Conservation (phyloP, 92 coral and sea anemone genomes). For the Bergia sp. region DNA sequence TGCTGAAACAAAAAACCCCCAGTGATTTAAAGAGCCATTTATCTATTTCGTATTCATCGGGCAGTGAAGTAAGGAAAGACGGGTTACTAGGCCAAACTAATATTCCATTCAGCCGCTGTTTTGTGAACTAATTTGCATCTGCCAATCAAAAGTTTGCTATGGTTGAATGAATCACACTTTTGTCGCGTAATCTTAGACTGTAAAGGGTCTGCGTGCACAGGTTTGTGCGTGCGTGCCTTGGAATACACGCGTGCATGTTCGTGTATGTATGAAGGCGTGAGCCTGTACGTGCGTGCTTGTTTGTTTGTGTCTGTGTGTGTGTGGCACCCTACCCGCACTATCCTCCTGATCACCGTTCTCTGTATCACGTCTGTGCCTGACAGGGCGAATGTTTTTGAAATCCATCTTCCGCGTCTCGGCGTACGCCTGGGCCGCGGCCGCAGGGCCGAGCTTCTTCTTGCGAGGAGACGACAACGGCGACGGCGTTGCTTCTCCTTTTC, state of each 20-base stretch:
- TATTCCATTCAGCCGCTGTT: too few relatives aligned
- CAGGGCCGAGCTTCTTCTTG: conserved; percentile 59
- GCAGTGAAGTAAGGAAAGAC: too few relatives aligned
- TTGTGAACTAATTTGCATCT: too few relatives aligned
- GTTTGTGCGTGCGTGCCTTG: not conserved
- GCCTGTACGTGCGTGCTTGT: not conserved
- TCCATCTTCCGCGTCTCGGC: conserved; percentile 84
- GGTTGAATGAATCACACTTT: too few relatives aligned
- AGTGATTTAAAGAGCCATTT: too few relatives aligned
- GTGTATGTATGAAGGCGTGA: not conserved
- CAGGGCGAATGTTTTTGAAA: conserved; percentile 66
- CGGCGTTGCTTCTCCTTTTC: not conserved
- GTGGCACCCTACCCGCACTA: conserved; percentile 5
- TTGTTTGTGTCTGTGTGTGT: not conserved
- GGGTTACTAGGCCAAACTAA: too few relatives aligned
- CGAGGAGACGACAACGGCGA: conserved; percentile 51
- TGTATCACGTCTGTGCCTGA: conserved; percentile 47
- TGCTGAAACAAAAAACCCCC: too few relatives aligned
- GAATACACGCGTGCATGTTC: not conserved
- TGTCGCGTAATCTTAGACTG: not conserved
- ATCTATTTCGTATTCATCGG: too few relatives aligned
- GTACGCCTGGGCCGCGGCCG: conserved; percentile 77
- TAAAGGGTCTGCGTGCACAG: not conserved
- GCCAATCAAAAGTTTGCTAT: too few relatives aligned
- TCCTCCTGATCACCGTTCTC: conserved; percentile 30